Evolutionary conservation across 2,113 vertebrate genomes (phyloP).

Genomic region (Cynoglossus semilaevis): DNA sequence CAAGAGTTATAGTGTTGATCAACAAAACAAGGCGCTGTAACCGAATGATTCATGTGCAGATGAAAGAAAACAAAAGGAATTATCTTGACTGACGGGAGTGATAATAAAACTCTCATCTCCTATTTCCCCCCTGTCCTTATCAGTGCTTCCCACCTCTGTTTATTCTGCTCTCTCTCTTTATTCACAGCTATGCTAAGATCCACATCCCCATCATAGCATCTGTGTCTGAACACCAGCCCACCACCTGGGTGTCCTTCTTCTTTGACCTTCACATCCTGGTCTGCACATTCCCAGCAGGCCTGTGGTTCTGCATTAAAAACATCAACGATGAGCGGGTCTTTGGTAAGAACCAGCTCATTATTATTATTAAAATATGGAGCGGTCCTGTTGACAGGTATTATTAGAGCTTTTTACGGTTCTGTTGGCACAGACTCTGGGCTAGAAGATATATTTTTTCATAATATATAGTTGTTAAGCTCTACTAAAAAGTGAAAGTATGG

Average conservation of each 20-base stretch:
- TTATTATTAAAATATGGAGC: too few relatives aligned
- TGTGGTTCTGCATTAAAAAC: constrained; percentile 99
- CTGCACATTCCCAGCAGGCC: constrained; percentile 97
- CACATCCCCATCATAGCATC: constrained; percentile 99
- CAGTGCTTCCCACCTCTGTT: too few relatives aligned
- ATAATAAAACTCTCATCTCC: constrained; percentile 14
- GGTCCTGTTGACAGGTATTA: too few relatives aligned
- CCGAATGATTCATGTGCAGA: not conserved
- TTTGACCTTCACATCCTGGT: constrained; percentile 99
- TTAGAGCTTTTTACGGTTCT: too few relatives aligned
- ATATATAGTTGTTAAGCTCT: too few relatives aligned
- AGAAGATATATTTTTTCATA: too few relatives aligned
- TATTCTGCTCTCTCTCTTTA: not conserved
- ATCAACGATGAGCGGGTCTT: constrained; percentile 97
- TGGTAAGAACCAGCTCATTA: constrained; percentile 72
- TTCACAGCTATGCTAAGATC: constrained; percentile 95
- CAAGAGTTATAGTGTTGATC: not conserved
- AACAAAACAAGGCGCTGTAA: not conserved
- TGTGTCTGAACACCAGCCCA: constrained; percentile 98
- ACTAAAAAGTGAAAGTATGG: too few relatives aligned
- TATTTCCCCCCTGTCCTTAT: not conserved
- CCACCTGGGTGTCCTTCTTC: constrained; percentile 99
- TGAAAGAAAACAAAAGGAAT: not conserved
- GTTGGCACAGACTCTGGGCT: too few relatives aligned
- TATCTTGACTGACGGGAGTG: constrained; percentile 21